phyloP scores from a whole-genome alignment of 2,888 invertebrate genomes.

The Agriopis marginaria region DNA sequence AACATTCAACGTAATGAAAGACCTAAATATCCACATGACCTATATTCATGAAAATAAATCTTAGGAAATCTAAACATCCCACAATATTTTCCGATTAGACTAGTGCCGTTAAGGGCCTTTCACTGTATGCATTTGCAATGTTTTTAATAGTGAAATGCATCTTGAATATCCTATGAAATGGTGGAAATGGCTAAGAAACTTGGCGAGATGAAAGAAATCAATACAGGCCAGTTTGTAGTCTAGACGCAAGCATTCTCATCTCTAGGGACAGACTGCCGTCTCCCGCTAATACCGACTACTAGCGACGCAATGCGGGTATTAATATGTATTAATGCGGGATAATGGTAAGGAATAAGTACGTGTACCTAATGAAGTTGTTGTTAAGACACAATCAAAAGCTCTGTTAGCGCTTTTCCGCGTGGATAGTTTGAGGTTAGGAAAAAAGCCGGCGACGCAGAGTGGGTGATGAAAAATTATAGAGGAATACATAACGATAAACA shows the following conservation, averaged over 20 bases:
- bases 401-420: conserved; percentile 34
- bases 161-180: neutral
- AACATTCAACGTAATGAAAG: conserved; percentile 33
- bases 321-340: conserved; percentile 20
- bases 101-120: neutral
- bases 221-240: conserved; percentile 30
- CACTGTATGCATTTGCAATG: neutral
- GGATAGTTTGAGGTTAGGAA: conserved; percentile 70
- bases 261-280: conserved; percentile 18
- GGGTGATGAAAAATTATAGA: conserved; percentile 54
- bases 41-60: conserved; percentile 38
- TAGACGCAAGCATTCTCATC: conserved; percentile 33
- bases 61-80: conserved; percentile 30
- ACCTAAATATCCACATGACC: conserved; percentile 44
- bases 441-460: conserved; percentile 54
- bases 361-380: conserved; percentile 38
- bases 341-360: conserved; percentile 25
- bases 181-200: conserved; percentile 1
- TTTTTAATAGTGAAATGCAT: neutral
- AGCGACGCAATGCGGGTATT: conserved; percentile 46
- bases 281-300: conserved; percentile 19
- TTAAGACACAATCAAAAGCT: conserved; percentile 43
- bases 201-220: conserved; percentile 33
- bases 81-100: neutral
- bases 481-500: conserved; percentile 47